phyloP scores from a whole-genome alignment of 2,888 invertebrate genomes.

The Pseudoips prasinana region DNA sequence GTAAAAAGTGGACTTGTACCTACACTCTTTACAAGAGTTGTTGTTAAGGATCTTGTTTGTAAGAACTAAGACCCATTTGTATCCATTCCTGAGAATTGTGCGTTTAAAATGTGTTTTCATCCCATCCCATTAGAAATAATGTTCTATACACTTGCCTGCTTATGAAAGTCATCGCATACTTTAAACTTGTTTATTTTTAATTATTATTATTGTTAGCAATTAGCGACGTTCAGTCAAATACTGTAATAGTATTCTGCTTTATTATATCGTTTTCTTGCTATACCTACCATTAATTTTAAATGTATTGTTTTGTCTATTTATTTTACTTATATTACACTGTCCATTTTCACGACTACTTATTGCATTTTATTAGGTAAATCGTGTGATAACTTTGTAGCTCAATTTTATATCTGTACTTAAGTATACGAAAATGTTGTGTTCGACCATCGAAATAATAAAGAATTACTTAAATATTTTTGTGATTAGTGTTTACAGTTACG shows the following conservation, averaged over 20 bases:
- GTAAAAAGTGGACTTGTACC: too few relatives aligned
- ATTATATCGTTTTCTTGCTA: conserved; percentile 55
- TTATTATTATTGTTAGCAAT: conserved; percentile 54
- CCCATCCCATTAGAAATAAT: too few relatives aligned
- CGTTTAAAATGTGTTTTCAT: conserved; percentile 12
- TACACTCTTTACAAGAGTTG: too few relatives aligned
- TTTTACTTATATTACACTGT: conserved; percentile 44
- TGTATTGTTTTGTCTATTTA: conserved; percentile 34
- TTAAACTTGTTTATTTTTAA: conserved; percentile 4
- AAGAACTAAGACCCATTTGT: conserved; percentile 14
- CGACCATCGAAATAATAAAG: conserved; percentile 51
- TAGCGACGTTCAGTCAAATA: conserved; percentile 59
- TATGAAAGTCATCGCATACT: too few relatives aligned
- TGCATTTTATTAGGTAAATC: conserved; percentile 55
- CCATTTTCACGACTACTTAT: conserved; percentile 57
- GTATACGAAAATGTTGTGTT: conserved; percentile 55
- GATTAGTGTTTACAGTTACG: conserved; percentile 11
- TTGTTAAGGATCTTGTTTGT: too few relatives aligned
- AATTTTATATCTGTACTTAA: conserved; percentile 66
- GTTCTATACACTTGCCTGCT: too few relatives aligned
- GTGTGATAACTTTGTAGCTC: conserved; percentile 67
- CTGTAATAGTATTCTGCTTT: conserved; percentile 46
- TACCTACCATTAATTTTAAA: conserved; percentile 40
- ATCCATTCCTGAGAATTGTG: conserved; percentile 24
- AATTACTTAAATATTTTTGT: conserved; percentile 11